Conservation (phyloP, 2,113 vertebrate genomes). For the Chaenogobius annularis region DNA sequence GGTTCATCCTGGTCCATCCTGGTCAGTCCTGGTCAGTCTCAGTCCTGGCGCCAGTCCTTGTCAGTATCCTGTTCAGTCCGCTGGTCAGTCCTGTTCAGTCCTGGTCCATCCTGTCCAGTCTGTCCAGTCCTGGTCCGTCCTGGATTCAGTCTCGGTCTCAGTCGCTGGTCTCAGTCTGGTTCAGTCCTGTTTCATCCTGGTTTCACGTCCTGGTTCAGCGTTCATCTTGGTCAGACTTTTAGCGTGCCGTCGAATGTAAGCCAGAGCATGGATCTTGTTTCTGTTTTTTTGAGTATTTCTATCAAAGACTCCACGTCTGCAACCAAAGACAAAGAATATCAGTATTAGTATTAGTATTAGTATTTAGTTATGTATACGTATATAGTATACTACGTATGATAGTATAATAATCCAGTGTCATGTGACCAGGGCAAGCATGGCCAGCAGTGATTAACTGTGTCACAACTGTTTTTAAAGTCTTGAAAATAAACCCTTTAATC, state of each 20-base stretch:
- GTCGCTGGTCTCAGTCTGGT: not conserved
- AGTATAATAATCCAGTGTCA: too few relatives aligned
- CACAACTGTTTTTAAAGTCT: too few relatives aligned
- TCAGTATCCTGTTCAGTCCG: too few relatives aligned
- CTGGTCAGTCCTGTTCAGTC: not conserved
- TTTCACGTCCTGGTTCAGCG: not conserved
- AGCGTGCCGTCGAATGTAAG: slow-evolving; percentile 81
- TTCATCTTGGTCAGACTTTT: not conserved
- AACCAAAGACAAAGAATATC: slow-evolving; percentile 27
- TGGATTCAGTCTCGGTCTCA: not conserved
- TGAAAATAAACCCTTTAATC: too few relatives aligned
- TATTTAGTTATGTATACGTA: too few relatives aligned
- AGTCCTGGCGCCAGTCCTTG: too few relatives aligned
- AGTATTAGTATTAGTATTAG: too few relatives aligned
- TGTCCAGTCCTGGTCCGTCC: not conserved
- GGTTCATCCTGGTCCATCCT: not conserved
- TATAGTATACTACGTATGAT: too few relatives aligned
- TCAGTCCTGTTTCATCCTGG: not conserved
- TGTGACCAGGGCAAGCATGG: too few relatives aligned
- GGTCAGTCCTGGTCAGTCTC: not conserved
- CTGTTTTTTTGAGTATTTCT: slow-evolving; percentile 80
- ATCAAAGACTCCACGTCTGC: slow-evolving; percentile 84
- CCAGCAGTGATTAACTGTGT: too few relatives aligned
- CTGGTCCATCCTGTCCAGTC: not conserved
- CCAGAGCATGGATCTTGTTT: slow-evolving; percentile 82